A percentile compares a stretch with the other conserved stretches of the same genome.
Conservation (phyloP, 2,113 vertebrate genomes). For the Rhea pennata region DNA sequence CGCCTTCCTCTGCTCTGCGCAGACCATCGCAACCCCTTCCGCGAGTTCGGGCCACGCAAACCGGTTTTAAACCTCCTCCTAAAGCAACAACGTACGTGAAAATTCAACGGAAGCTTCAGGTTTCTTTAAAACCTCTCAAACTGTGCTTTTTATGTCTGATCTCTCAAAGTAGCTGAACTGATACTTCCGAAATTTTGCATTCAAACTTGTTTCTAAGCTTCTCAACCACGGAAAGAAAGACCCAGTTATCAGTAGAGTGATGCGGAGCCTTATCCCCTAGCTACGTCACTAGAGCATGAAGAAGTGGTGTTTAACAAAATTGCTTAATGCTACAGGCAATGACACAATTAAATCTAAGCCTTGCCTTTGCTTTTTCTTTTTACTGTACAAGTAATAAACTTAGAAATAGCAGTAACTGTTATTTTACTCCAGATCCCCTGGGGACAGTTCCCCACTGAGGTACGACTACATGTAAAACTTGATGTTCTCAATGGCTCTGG, state of each 20-base stretch:
- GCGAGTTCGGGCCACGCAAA: not conserved
- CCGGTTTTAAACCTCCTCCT: not conserved
- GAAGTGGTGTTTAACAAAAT: not conserved
- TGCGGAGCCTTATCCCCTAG: not conserved
- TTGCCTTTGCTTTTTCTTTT: not conserved
- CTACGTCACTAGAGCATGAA: not conserved
- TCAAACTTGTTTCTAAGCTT: not conserved
- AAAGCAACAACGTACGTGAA: not conserved
- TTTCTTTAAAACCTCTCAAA: not conserved
- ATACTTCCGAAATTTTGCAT: not conserved
- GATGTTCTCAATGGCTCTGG: not conserved
- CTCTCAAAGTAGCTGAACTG: not conserved
- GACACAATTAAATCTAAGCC: not conserved
- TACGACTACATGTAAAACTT: not conserved
- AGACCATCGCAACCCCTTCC: not conserved
- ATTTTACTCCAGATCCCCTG: not conserved
- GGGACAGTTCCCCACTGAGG: not conserved
- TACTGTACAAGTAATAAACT: not conserved
- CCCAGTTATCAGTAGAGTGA: not conserved
- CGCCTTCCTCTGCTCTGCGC: not conserved
- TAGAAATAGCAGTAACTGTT: not conserved
- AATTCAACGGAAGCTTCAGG: not conserved
- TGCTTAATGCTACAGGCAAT: not conserved
- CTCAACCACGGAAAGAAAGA: not conserved
- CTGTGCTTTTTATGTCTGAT: not conserved